These are phyloP conservation scores for Euborellia annulipes DNA, from an alignment of 1,140 invertebrate species.

Conservation along the genomic window DNA sequence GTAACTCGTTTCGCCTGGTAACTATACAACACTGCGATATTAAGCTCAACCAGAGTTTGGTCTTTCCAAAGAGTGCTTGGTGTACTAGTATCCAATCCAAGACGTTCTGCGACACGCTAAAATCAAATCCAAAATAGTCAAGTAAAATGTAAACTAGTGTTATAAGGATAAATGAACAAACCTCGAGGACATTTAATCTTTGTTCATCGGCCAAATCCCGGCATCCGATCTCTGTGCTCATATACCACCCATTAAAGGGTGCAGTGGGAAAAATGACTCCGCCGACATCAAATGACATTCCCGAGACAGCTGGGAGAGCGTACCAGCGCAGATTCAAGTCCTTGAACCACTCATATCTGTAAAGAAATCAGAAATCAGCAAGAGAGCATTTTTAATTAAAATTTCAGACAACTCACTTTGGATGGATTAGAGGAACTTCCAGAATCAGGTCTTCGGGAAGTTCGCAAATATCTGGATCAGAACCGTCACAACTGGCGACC, in stretches of 20 bases:
- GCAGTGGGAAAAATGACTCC: conserved; percentile 83
- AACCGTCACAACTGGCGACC: conserved; percentile 76
- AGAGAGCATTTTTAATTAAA: not conserved
- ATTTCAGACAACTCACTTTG: conserved; percentile 51
- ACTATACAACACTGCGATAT: conserved; percentile 79
- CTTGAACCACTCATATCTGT: conserved; percentile 74
- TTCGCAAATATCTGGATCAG: conserved; percentile 88
- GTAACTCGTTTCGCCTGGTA: conserved; percentile 81
- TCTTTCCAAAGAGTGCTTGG: conserved; percentile 84
- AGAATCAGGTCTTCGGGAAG: conserved; percentile 76
- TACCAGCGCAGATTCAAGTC: conserved; percentile 79
- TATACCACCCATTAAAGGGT: conserved; percentile 95
- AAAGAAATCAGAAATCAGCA: conserved; percentile 11
- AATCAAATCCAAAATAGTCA: conserved; percentile 7
- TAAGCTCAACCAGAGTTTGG: conserved; percentile 75
- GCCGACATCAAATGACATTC: conserved; percentile 87
- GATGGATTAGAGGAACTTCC: conserved; percentile 72
- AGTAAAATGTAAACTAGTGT: not conserved
- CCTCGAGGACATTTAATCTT: conserved; percentile 77
- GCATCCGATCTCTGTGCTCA: conserved; percentile 89
- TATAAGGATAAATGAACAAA: conserved; percentile 26
- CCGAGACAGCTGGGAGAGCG: conserved; percentile 67
- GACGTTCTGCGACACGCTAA: conserved; percentile 65
- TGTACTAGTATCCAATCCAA: conserved; percentile 75
- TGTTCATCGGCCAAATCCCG: conserved; percentile 75